Evolutionary conservation across 1,140 invertebrate species (phyloP).

Genomic region (Drosophila ananassae): DNA sequence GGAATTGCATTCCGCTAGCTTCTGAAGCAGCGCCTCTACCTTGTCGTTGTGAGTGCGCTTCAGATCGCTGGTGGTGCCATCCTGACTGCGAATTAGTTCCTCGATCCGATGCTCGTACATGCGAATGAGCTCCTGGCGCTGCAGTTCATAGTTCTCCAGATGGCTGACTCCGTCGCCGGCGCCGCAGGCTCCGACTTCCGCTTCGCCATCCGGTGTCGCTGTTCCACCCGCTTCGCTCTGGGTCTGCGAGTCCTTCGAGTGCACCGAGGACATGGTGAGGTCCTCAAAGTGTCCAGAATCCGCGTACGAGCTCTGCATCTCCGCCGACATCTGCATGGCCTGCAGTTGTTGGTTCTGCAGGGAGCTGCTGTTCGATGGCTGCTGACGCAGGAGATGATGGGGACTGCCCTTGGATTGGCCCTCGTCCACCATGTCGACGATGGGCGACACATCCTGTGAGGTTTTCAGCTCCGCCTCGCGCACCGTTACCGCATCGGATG

Average conservation of each 20-base stretch:
- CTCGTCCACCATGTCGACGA: slow-evolving; percentile 84
- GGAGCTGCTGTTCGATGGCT: slow-evolving; percentile 32
- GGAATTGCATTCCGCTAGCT: slow-evolving; percentile 91
- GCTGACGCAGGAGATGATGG: slow-evolving; percentile 74
- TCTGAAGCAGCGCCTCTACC: slow-evolving; percentile 90
- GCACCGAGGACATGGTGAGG: slow-evolving; percentile 88
- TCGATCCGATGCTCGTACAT: slow-evolving; percentile 90
- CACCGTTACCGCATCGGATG: slow-evolving; percentile 90
- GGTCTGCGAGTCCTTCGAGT: slow-evolving; percentile 89
- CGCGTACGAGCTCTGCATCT: slow-evolving; percentile 89
- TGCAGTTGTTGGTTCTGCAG: slow-evolving; percentile 56
- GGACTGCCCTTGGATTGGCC: slow-evolving; percentile 84
- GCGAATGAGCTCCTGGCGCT: slow-evolving; percentile 88
- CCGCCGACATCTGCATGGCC: slow-evolving; percentile 79
- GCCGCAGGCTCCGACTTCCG: slow-evolving; percentile 22
- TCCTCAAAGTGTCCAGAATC: slow-evolving; percentile 95
- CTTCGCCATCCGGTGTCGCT: slow-evolving; percentile 66
- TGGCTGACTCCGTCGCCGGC: slow-evolving; percentile 25
- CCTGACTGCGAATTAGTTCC: slow-evolving; percentile 88
- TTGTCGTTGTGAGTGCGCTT: slow-evolving; percentile 92
- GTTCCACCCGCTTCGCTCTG: slow-evolving; percentile 86
- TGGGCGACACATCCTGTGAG: slow-evolving; percentile 84
- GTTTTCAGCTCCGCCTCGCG: slow-evolving; percentile 86
- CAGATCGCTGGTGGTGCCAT: slow-evolving; percentile 88
- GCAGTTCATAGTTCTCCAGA: slow-evolving; percentile 85